These are phyloP conservation scores for Magallana angulata DNA, from an alignment of 1,140 invertebrate species.

Conservation along the genomic window DNA sequence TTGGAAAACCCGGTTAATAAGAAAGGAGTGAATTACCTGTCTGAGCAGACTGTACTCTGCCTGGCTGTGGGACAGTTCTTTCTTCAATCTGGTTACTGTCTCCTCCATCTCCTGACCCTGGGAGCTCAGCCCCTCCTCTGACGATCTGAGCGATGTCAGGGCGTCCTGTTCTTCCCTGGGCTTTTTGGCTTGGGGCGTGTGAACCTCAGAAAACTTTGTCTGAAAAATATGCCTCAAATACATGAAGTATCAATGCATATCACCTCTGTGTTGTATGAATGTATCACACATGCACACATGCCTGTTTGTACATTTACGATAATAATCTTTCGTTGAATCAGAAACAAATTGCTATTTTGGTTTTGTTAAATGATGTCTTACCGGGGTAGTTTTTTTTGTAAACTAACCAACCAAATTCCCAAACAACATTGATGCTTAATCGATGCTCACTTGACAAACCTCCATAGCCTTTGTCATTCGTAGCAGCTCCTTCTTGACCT, in stretches of 20 bases:
- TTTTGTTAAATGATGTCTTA: too few species aligned
- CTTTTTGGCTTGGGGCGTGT: conserved; percentile 40
- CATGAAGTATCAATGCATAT: background rate
- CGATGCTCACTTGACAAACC: conserved; percentile 58
- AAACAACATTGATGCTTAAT: background rate
- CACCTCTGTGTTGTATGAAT: too few species aligned
- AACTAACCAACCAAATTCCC: background rate
- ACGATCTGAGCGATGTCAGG: conserved; percentile 8
- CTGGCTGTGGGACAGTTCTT: conserved; percentile 47
- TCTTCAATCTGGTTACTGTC: conserved; percentile 29
- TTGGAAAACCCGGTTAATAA: background rate
- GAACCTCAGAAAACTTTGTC: conserved; percentile 53
- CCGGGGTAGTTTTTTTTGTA: too few species aligned
- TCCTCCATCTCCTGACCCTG: conserved; percentile 36
- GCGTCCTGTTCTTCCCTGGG: conserved; percentile 5
- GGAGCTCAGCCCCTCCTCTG: conserved; percentile 31
- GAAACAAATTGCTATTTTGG: too few species aligned
- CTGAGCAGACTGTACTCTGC: conserved; percentile 51
- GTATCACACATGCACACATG: too few species aligned
- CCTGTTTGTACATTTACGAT: too few species aligned
- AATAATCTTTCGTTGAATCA: too few species aligned
- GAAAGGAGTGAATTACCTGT: conserved; percentile 41
- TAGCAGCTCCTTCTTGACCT: conserved; percentile 48
- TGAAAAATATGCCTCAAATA: conserved; percentile 36
- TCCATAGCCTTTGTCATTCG: conserved; percentile 48